Percentiles rank a stretch among this genome's conserved stretches.
Evolutionary conservation across 2,888 invertebrate species (phyloP).

Genomic region (Caenorhabditis japonica): DNA sequence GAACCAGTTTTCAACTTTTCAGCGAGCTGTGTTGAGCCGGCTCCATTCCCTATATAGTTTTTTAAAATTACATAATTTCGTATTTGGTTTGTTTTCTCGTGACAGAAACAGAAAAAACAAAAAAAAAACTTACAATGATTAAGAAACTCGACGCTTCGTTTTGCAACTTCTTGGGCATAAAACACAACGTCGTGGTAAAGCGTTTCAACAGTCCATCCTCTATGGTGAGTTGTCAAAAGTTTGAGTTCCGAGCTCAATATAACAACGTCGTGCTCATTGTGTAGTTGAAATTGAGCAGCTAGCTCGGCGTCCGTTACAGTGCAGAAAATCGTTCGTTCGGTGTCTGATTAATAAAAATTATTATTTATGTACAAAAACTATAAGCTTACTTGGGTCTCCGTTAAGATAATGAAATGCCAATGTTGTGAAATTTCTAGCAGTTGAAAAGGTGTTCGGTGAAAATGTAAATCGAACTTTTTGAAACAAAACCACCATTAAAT

Average conservation of each 20-base stretch:
- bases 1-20: constrained; percentile 25
- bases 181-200: constrained; percentile 2
- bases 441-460: constrained; percentile 6
- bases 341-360: constrained; percentile 31
- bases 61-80: background rate
- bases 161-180: background rate
- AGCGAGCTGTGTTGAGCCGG: constrained; percentile 24
- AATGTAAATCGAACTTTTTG: background rate
- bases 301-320: constrained; percentile 30
- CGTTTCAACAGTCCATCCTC: constrained; percentile 15
- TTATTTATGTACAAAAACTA: background rate
- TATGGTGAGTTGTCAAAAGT: constrained; percentile 20
- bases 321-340: constrained; percentile 35
- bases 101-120: background rate
- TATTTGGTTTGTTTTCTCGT: background rate
- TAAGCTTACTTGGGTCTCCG: constrained; percentile 47
- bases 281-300: constrained; percentile 22
- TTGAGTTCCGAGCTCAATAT: constrained; percentile 35
- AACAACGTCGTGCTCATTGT: constrained; percentile 38
- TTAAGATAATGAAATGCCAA: constrained; percentile 21
- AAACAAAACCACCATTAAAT: constrained; percentile 28
- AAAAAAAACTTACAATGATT: constrained; percentile 11
- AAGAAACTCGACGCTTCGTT: constrained; percentile 14
- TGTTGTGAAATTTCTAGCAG: constrained; percentile 34
- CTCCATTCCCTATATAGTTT: constrained; percentile 8